phyloP scores from a whole-genome alignment of 2,888 invertebrate genomes.

The Agrochola circellaris region DNA sequence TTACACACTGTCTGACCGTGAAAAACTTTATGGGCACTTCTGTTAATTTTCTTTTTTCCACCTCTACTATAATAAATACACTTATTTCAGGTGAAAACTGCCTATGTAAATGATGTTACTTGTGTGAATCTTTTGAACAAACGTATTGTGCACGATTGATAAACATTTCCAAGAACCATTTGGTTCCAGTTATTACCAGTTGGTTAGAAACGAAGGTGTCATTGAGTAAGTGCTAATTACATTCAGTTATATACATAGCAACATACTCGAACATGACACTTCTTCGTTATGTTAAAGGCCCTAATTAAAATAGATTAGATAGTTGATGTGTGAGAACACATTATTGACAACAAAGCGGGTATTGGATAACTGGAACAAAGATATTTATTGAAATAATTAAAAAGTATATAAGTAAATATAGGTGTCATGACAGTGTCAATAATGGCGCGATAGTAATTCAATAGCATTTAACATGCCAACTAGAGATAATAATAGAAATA shows the following conservation, averaged over 20 bases:
- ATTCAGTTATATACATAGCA: background rate
- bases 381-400: slow-evolving; percentile 14
- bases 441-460: slow-evolving; percentile 43
- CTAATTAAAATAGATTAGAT: background rate
- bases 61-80: background rate
- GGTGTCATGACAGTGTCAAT: slow-evolving; percentile 22
- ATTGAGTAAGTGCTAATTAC: slow-evolving; percentile 34
- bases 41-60: slow-evolving; percentile 19
- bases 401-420: slow-evolving; percentile 16
- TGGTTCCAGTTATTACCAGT: slow-evolving; percentile 31
- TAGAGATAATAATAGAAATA: slow-evolving; percentile 35
- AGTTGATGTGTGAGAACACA: background rate
- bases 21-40: slow-evolving; percentile 27
- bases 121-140: slow-evolving; percentile 27
- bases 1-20: slow-evolving; percentile 16
- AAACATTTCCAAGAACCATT: slow-evolving; percentile 31
- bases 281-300: background rate
- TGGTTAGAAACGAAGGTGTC: background rate
- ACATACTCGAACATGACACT: background rate
- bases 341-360: background rate
- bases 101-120: slow-evolving; percentile 1
- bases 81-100: slow-evolving; percentile 5
- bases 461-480: slow-evolving; percentile 43
- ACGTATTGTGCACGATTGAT: slow-evolving; percentile 4
- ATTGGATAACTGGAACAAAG: slow-evolving; percentile 11